Evolutionary conservation across 2,888 invertebrate genomes (phyloP).

Genomic region (Chorisops tibialis): DNA sequence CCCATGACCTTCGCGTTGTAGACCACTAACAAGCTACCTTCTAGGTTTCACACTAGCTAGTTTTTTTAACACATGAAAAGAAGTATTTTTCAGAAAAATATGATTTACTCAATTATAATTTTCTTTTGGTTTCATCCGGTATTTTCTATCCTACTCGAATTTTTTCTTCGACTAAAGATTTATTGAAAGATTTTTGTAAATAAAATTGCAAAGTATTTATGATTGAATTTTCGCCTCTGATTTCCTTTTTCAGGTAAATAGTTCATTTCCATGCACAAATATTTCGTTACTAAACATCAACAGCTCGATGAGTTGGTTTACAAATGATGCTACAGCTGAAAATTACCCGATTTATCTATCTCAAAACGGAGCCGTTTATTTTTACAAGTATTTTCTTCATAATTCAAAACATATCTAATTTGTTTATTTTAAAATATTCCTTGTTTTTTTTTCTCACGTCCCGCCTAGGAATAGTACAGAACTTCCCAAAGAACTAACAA

Average conservation of each 20-base stretch:
- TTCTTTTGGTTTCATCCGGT: no score
- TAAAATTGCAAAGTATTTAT: no score
- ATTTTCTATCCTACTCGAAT: no score
- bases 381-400: constrained; percentile 58
- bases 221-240: not conserved
- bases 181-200: no score
- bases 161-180: no score
- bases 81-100: no score
- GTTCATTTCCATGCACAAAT: constrained; percentile 61
- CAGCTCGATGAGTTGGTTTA: constrained; percentile 61
- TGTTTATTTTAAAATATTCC: not conserved
- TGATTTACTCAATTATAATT: no score
- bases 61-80: no score
- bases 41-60: no score
- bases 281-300: constrained; percentile 61
- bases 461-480: constrained; percentile 66
- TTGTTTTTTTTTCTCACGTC: not conserved
- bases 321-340: constrained; percentile 54
- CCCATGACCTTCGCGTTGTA: no score
- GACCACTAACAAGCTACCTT: no score
- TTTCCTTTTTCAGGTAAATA: constrained; percentile 45
- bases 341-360: constrained; percentile 58
- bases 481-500: constrained; percentile 57
- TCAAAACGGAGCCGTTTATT: constrained; percentile 63
- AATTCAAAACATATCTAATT: not conserved